These are phyloP conservation scores for Rhinatrema bivittatum DNA, from an alignment of 2,797 vertebrate genomes.

Conservation along the genomic window DNA sequence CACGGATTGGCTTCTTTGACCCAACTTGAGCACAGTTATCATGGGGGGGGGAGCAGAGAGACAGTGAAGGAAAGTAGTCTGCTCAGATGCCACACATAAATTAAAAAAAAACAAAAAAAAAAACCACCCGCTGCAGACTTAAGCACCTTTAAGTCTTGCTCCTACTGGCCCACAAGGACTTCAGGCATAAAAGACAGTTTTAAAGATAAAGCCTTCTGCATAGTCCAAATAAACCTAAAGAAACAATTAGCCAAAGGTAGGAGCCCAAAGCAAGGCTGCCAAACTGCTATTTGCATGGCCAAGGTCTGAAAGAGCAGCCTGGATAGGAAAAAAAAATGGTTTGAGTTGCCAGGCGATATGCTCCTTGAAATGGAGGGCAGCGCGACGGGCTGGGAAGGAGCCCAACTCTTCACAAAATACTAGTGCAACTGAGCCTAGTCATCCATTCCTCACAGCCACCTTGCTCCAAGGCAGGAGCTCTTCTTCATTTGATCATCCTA, in stretches of 20 bases:
- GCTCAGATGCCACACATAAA: conserved; percentile 62
- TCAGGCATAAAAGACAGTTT: conserved; percentile 64
- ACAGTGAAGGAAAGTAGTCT: conserved; percentile 29
- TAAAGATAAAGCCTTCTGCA: conserved; percentile 59
- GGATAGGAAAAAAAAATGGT: no score
- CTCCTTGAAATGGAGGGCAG: conserved; percentile 5
- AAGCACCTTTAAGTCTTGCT: conserved; percentile 69
- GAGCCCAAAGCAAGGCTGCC: conserved; percentile 41
- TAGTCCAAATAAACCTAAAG: conserved; percentile 60
- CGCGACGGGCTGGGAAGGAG: conserved; percentile 6
- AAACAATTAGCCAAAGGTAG: conserved; percentile 67
- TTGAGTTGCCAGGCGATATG: conserved; percentile 13
- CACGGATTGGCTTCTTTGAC: conserved; percentile 70
- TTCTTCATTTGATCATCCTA: no score
- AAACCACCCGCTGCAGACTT: conserved; percentile 62
- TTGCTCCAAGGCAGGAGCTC: no score
- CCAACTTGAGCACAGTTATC: conserved; percentile 59
- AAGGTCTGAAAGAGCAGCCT: no score
- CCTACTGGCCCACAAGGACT: conserved; percentile 67
- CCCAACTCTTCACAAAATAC: conserved; percentile 7
- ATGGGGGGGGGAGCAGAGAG: conserved; percentile 42
- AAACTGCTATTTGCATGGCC: conserved; percentile 22
- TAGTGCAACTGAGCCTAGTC: conserved; percentile 13
- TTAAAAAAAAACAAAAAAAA: conserved; percentile 66
- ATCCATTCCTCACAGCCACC: no score